A percentile compares a stretch with the other conserved stretches of the same genome.
These are phyloP conservation scores for Lytechinus pictus DNA, from an alignment of 35 echinoderm and acorn worm species.

Conservation along the genomic window DNA sequence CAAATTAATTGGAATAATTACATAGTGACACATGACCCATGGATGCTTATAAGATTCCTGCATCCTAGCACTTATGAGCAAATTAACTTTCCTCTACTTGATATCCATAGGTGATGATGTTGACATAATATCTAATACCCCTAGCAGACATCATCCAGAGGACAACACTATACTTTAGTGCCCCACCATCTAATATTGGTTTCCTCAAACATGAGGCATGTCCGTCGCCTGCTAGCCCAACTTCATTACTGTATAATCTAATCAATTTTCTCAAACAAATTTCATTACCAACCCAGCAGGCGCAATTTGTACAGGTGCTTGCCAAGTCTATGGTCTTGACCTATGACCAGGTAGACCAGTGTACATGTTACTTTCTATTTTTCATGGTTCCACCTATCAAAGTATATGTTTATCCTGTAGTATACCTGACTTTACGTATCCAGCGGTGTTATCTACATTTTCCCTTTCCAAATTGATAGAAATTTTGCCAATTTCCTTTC, in stretches of 20 bases:
- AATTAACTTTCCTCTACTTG: not conserved
- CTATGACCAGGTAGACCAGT: not conserved
- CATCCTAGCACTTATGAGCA: not conserved
- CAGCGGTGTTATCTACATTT: conserved; percentile 4
- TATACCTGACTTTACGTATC: not conserved
- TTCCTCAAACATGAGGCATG: not conserved
- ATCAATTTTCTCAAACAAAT: conserved; percentile 50
- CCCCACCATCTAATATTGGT: not conserved
- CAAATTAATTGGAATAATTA: not conserved
- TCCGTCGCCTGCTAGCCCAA: conserved; percentile 15
- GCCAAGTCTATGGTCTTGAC: conserved; percentile 38
- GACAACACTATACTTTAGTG: not conserved
- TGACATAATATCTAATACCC: conserved; percentile 19
- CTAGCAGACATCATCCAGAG: not conserved
- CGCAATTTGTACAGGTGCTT: conserved; percentile 44
- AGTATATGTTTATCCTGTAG: not conserved
- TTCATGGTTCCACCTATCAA: not conserved
- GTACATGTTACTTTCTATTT: not conserved
- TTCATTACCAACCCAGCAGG: conserved; percentile 43
- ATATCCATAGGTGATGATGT: not conserved
- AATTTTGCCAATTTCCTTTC: conserved; percentile 41
- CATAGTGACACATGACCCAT: not conserved
- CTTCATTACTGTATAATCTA: conserved; percentile 49
- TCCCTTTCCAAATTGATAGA: conserved; percentile 30
- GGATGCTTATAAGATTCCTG: not conserved